A percentile compares a stretch with the other conserved stretches of the same genome.
phyloP scores from a whole-genome alignment of 1,140 invertebrate species.

The Drosophila triauraria region DNA sequence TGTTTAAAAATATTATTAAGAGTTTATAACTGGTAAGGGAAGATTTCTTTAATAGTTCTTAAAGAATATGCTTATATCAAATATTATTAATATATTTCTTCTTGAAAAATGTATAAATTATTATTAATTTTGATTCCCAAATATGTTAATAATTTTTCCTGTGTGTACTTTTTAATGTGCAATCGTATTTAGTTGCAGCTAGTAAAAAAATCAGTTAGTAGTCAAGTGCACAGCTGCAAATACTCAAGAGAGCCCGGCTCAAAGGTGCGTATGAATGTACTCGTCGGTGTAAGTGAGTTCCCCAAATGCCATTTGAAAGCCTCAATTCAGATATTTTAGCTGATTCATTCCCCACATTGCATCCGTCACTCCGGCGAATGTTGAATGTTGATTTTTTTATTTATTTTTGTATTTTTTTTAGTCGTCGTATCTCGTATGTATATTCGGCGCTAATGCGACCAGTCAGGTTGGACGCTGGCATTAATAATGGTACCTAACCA shows the following conservation, averaged over 20 bases:
- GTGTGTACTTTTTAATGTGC: conserved; percentile 4
- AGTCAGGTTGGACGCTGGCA: conserved; percentile 18
- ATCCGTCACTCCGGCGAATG: conserved; percentile 8
- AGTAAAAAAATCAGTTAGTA: conserved; percentile 35
- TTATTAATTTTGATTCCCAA: neutral
- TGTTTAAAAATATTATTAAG: neutral
- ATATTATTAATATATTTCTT: too few species aligned
- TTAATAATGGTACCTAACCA: conserved; percentile 29
- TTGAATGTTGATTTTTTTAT: conserved; percentile 9
- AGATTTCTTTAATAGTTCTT: fast-evolving
- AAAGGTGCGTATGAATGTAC: conserved; percentile 46
- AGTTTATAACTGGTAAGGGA: neutral
- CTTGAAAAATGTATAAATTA: neutral
- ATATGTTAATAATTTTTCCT: neutral
- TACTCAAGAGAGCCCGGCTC: conserved; percentile 18
- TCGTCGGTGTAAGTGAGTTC: conserved; percentile 26
- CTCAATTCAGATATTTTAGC: conserved; percentile 38
- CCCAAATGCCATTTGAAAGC: conserved; percentile 48
- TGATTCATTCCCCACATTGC: conserved; percentile 49
- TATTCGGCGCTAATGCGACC: conserved; percentile 8
- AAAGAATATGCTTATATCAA: neutral
- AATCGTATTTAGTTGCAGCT: conserved; percentile 21
- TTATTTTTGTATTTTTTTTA: neutral
- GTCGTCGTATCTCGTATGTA: neutral
- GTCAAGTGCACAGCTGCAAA: conserved; percentile 77